Conservation (phyloP, 2,888 invertebrate species). For the Drosophila multiciliata region DNA sequence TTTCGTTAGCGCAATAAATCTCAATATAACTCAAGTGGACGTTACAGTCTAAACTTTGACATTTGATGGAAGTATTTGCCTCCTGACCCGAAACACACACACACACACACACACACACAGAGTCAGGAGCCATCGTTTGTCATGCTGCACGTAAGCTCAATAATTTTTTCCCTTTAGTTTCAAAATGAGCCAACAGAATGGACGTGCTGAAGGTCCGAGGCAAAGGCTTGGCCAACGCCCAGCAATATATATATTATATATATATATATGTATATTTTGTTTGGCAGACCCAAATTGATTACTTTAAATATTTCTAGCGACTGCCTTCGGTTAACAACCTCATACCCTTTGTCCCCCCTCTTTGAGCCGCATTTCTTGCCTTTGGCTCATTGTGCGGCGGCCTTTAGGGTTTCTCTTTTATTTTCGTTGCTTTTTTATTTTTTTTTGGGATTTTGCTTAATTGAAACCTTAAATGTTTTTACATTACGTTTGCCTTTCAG, state of each 20-base stretch:
- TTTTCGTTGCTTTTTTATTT: constrained; percentile 12
- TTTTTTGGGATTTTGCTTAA: constrained; percentile 68
- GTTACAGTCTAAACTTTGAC: constrained; percentile 72
- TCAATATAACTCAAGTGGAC: constrained; percentile 77
- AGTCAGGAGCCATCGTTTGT: constrained; percentile 65
- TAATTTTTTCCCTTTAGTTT: constrained; percentile 39
- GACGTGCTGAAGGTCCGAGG: constrained; percentile 37
- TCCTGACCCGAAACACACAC: constrained; percentile 32
- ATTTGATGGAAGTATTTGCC: constrained; percentile 71
- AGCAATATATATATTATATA: constrained; percentile 24
- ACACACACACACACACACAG: constrained; percentile 10
- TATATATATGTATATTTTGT: constrained; percentile 25
- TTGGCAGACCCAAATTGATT: constrained; percentile 68
- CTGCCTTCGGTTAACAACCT: constrained; percentile 1
- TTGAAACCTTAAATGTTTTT: constrained; percentile 80
- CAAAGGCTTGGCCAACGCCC: constrained; percentile 43
- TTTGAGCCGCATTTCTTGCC: constrained; percentile 21
- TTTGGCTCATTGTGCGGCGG: constrained; percentile 29
- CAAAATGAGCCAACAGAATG: constrained; percentile 22
- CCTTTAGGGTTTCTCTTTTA: constrained; percentile 38
- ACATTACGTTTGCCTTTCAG: constrained; percentile 53
- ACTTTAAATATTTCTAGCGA: constrained; percentile 61
- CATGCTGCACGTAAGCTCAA: constrained; percentile 68
- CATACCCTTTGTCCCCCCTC: constrained; percentile 1
- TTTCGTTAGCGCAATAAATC: constrained; percentile 66